Base-by-base conservation (phyloP, 2,113 vertebrate species). In the Notiomystis cincta region DNA sequence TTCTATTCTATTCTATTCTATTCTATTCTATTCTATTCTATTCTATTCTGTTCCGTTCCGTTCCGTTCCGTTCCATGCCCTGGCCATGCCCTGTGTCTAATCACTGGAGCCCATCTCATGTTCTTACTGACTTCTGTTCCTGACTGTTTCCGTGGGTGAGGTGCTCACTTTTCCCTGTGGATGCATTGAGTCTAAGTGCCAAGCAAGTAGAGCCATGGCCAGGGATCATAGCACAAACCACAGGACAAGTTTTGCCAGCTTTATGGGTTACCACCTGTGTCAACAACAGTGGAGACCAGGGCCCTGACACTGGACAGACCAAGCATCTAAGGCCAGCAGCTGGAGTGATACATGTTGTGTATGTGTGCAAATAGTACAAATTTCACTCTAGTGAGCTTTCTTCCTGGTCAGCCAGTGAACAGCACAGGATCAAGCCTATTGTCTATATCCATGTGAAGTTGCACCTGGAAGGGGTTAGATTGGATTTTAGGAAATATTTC, bases 401-500 rank as follows among this genome's bases (percentile, higher is more conserved):
- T 81, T 76, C 57, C 38, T 48, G 23, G 42, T 60, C 44, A 83
- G 23, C 24, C 28, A 35, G 37, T 1, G 8, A 62, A 12, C 2
- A 42, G 33, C 33, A 40, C 24, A 45, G 42, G 17, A 45, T 57
- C 31, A 48, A 57, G 27, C 31, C 25, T 67, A 21, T 35, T 42
- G 8, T 76, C 44, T 70, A 0, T 40, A 31, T 54, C 51, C 54
- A 6, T 44, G 24, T 61, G 12, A 48, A 44, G 22, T 66, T 76
- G 31, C 1, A 3, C 11, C 25, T 58, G 31, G 31, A 0, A 0
- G 21, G 7, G 11, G 5, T 65, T 44, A 67, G 31, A 50, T 15
- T 50, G 31, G 17, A 17, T 67, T 77, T 67, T 44, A 67, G 53
- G 62, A 44, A 60, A 67, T 27, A 37, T 37, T 50, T 35, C 17